Evolutionary conservation across 2,888 invertebrate species (phyloP).

Genomic region (Sesamia inferens): DNA sequence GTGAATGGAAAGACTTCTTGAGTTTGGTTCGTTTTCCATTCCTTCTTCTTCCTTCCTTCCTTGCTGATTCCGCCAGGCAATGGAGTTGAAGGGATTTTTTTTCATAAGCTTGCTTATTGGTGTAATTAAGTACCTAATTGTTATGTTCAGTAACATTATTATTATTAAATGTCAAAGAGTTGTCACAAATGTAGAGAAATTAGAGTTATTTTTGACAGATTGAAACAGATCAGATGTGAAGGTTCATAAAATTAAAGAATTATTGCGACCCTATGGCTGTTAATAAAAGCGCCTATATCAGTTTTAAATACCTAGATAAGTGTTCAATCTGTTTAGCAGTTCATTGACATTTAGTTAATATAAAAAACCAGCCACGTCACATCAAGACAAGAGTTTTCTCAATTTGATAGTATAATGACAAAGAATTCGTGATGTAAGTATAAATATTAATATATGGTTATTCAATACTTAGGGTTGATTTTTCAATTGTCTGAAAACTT

Average conservation of each 20-base stretch:
- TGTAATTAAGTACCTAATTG: no score
- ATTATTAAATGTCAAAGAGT: no score
- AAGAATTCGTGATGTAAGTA: constrained; percentile 42
- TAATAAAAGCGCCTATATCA: constrained; percentile 44
- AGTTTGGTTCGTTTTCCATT: no score
- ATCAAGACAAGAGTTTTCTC: constrained; percentile 71
- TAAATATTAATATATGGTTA: constrained; percentile 30
- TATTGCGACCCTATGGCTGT: background rate
- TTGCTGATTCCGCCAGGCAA: no score
- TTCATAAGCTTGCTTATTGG: no score
- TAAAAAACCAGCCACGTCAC: constrained; percentile 69
- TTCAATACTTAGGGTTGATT: constrained; percentile 30
- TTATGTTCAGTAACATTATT: no score
- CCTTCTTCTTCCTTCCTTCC: no score
- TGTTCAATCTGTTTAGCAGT: constrained; percentile 65
- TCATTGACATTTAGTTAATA: constrained; percentile 75
- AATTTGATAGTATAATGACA: constrained; percentile 76
- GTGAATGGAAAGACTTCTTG: no score
- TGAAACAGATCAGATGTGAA: background rate
- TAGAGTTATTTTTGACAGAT: background rate
- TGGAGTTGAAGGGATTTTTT: no score
- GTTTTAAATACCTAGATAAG: constrained; percentile 39
- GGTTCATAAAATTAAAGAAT: background rate
- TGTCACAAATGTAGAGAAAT: background rate
- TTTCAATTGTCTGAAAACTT: no score